phyloP scores from a whole-genome alignment of 2,113 vertebrate genomes.

The Accipiter cooperii region DNA sequence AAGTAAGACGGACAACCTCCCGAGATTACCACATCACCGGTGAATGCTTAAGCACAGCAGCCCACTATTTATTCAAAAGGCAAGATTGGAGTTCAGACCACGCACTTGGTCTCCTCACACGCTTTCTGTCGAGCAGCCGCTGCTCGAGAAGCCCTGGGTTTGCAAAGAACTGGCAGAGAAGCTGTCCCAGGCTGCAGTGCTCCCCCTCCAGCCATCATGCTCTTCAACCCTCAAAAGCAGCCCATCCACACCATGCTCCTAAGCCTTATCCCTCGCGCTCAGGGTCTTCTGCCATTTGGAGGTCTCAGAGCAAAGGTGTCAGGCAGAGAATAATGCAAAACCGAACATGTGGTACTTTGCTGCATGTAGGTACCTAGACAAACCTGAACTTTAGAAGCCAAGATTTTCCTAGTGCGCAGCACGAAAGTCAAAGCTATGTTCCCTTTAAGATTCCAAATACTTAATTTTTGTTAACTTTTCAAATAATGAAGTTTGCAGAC shows the following conservation, averaged over 20 bases:
- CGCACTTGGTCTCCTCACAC: not conserved
- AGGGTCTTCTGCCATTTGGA: not conserved
- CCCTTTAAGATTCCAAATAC: not conserved
- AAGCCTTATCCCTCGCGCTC: accelerated
- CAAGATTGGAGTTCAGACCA: not conserved
- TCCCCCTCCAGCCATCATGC: not conserved
- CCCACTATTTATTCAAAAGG: not conserved
- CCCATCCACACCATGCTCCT: accelerated
- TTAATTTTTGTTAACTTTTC: not conserved
- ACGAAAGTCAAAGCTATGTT: accelerated
- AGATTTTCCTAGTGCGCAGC: accelerated
- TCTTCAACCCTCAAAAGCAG: not conserved
- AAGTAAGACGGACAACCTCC: not conserved
- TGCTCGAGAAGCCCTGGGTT: not conserved
- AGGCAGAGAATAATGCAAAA: not conserved
- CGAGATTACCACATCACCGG: not conserved
- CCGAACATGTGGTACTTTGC: not conserved
- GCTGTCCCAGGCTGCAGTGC: not conserved
- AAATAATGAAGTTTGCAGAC: not conserved
- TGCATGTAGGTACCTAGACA: not conserved
- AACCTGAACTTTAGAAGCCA: not conserved
- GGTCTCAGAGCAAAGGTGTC: not conserved
- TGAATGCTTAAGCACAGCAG: not conserved
- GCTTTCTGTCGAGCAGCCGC: not conserved
- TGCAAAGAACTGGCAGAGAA: not conserved